phyloP scores from a whole-genome alignment of 2,797 vertebrate genomes.

The Malacoctenus gilli region DNA sequence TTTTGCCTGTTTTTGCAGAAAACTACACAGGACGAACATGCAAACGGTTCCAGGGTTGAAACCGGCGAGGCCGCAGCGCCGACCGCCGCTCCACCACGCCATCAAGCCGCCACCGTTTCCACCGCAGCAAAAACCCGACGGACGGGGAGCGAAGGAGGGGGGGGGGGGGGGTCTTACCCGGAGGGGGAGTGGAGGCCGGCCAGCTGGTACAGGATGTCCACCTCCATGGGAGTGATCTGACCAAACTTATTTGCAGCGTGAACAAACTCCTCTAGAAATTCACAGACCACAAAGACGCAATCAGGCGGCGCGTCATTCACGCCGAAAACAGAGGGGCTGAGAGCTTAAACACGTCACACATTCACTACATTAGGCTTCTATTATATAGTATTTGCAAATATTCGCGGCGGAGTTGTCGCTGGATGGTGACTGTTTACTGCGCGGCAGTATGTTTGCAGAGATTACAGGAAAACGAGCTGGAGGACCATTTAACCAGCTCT shows the following conservation, averaged over 20 bases:
- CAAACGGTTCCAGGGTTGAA: too few relatives aligned
- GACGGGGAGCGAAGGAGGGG: too few relatives aligned
- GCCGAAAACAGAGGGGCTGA: slow-evolving; percentile 12
- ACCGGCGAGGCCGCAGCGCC: too few relatives aligned
- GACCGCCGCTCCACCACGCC: too few relatives aligned
- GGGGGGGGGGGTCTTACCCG: slow-evolving; percentile 88
- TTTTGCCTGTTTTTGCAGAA: too few relatives aligned
- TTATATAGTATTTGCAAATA: slow-evolving; percentile 70
- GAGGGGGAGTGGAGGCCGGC: slow-evolving; percentile 90
- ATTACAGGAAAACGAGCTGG: slow-evolving; percentile 11
- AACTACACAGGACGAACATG: too few relatives aligned
- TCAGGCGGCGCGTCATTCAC: too few relatives aligned
- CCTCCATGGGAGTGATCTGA: slow-evolving; percentile 93
- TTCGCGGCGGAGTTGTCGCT: slow-evolving; percentile 11
- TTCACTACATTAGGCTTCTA: slow-evolving; percentile 28
- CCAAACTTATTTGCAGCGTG: slow-evolving; percentile 91
- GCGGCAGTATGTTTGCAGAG: slow-evolving; percentile 1
- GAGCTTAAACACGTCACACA: slow-evolving; percentile 13
- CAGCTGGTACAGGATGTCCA: slow-evolving; percentile 94
- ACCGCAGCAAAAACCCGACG: too few relatives aligned
- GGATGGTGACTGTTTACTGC: slow-evolving; percentile 14
- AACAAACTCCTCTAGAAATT: slow-evolving; percentile 90
- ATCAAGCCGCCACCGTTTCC: too few relatives aligned
- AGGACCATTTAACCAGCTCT: slow-evolving; percentile 19
- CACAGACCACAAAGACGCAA: slow-evolving; percentile 32